Evolutionary conservation across 2,888 invertebrate species (phyloP).

Genomic region (Hydroisotoma schaefferi): DNA sequence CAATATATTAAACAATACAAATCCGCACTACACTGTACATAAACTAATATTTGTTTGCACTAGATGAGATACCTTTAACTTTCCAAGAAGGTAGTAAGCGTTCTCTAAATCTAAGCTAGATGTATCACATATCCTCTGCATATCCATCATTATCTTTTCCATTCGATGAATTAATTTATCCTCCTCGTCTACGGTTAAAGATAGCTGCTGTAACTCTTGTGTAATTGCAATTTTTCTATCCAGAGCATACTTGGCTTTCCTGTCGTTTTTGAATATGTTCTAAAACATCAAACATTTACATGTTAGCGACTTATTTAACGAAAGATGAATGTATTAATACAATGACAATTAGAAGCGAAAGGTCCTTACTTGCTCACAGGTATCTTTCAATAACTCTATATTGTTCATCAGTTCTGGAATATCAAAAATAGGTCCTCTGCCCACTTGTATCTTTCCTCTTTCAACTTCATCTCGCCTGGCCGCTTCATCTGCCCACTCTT

Average conservation of each 20-base stretch:
- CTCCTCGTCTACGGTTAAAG: slow-evolving; percentile 67
- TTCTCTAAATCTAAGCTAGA: slow-evolving; percentile 60
- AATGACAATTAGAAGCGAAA: slow-evolving; percentile 1
- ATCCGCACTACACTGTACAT: background rate
- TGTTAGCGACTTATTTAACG: background rate
- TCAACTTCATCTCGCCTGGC: slow-evolving; percentile 54
- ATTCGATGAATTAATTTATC: slow-evolving; percentile 68
- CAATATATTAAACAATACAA: background rate
- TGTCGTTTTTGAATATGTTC: slow-evolving; percentile 84
- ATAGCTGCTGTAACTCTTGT: slow-evolving; percentile 70
- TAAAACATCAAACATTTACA: slow-evolving; percentile 50
- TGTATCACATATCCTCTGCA: slow-evolving; percentile 55
- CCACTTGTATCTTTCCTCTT: slow-evolving; percentile 22
- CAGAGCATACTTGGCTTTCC: slow-evolving; percentile 69
- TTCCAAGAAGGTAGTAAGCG: slow-evolving; percentile 60
- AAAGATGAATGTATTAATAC: background rate
- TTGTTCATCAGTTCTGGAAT: slow-evolving; percentile 91
- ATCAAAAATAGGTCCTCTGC: slow-evolving; percentile 53
- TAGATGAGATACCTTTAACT: slow-evolving; percentile 60
- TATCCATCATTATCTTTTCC: slow-evolving; percentile 65
- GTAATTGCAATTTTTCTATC: slow-evolving; percentile 75
- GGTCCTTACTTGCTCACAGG: slow-evolving; percentile 75
- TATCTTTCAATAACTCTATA: slow-evolving; percentile 74
- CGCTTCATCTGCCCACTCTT: slow-evolving; percentile 56
- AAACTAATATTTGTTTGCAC: slow-evolving; percentile 22